phyloP scores from a whole-genome alignment of 2,888 invertebrate species.

The Phalangium opilio region DNA sequence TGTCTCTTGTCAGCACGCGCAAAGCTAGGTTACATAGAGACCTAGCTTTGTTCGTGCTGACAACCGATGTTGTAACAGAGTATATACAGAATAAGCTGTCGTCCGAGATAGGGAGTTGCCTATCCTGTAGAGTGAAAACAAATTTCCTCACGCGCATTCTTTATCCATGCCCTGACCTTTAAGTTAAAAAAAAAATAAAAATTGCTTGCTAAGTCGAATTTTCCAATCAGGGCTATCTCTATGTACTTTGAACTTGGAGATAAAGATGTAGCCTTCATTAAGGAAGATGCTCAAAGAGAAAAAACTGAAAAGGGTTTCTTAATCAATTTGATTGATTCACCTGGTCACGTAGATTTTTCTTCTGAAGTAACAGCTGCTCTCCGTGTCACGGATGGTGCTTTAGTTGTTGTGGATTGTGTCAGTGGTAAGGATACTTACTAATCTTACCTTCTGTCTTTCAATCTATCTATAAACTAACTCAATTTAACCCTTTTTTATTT shows the following conservation, averaged over 20 bases:
- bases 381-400: constrained; percentile 98
- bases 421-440: constrained; percentile 52
- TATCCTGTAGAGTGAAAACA: too few relatives aligned
- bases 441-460: too few relatives aligned
- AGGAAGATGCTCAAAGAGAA: constrained; percentile 74
- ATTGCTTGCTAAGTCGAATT: constrained; percentile 9
- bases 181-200: background rate
- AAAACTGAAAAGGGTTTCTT: constrained; percentile 88
- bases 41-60: too few relatives aligned
- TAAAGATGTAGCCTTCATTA: constrained; percentile 88
- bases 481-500: constrained; percentile 6
- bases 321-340: constrained; percentile 99
- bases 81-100: too few relatives aligned
- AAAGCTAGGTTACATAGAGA: too few relatives aligned
- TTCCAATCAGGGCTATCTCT: constrained; percentile 72
- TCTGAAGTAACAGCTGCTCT: constrained; percentile 99
- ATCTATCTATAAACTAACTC: too few relatives aligned
- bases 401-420: constrained; percentile 99
- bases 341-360: constrained; percentile 99
- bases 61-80: too few relatives aligned
- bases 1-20: too few relatives aligned
- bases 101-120: too few relatives aligned
- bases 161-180: background rate
- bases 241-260: constrained; percentile 96
- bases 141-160: too few relatives aligned